Base-by-base conservation (phyloP, 2,888 invertebrate species). In the Cheilosia vulpina region DNA sequence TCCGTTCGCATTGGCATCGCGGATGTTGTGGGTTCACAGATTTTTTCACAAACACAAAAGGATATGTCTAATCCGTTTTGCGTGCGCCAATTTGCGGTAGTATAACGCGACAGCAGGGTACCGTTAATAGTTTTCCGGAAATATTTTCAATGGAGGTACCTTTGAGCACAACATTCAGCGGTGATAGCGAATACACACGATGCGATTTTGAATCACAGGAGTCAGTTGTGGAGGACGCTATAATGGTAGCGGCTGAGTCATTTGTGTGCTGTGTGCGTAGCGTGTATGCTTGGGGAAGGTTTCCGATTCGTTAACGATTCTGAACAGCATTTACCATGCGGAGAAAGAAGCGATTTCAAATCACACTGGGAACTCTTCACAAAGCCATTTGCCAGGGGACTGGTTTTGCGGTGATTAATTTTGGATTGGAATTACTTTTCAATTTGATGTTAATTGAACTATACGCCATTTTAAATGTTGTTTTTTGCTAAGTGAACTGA, bases 41-140 rank as follows among this genome's bases (percentile, higher is more conserved):
- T 47, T 17, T 27, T 27, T 63, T 47, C 47, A 17, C 62, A 63
- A 47, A 47, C 31, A 63, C 47, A 63, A 63, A 63, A 27, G 19
- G 13, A n/a, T 7, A 27, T 27, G 47, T 17, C 62, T 47, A 63
- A 63, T 47, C 17, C 31, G 9, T 47, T 63, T 63, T 63, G 47
- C 45, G 43, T 17, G 17, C 45, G n/a, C 27, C 45, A 62, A 27
- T 21, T 58, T 24, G 24, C 4, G 41, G 60, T n/a, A 27, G 17
- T 19, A 3, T 3, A 2, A 17, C 19, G 5, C 13, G 24, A 53
- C 21, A n/a, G 52, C 24, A 15, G 24, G 24, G 5, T 15, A 15
- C 52, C 21, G 58, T 41, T 58, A 58, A 58, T 58, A 41, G 41
- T 41, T 41, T 58, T 38, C 15, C 21, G 43, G 43, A 9, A 60